A percentile compares a stretch with the other conserved stretches of the same genome.
Evolutionary conservation across 2,797 vertebrate genomes (phyloP).

Genomic region (Tangara arthus): DNA sequence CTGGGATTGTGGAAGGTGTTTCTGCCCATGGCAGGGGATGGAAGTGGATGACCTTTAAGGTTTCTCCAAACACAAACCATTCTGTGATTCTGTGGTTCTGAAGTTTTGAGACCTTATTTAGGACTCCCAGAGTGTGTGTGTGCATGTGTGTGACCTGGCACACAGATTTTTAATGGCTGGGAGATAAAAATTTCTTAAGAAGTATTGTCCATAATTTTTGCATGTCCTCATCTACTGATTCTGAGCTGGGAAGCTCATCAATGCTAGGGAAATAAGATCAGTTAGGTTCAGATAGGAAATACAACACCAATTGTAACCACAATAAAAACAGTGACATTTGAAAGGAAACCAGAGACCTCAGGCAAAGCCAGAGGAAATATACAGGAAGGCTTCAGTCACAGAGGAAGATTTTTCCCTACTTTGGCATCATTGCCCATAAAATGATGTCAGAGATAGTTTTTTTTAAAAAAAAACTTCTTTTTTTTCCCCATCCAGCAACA

Average conservation of each 20-base stretch:
- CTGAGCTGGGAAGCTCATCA: background rate
- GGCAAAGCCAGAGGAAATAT: background rate
- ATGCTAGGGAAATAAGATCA: fast-evolving
- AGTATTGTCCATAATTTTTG: background rate
- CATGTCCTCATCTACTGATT: background rate
- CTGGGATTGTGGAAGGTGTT: background rate
- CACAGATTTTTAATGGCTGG: fast-evolving
- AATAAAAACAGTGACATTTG: background rate
- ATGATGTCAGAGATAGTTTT: fast-evolving
- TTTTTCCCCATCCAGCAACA: background rate
- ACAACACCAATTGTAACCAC: background rate
- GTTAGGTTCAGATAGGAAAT: background rate
- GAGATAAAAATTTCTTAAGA: background rate
- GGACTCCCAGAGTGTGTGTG: background rate
- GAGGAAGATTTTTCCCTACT: background rate
- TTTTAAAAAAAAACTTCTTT: fast-evolving
- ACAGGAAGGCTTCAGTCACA: background rate
- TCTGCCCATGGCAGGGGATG: background rate
- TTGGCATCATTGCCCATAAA: background rate
- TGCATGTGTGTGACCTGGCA: background rate
- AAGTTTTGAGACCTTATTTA: background rate
- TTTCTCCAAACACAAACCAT: background rate
- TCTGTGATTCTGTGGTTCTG: background rate
- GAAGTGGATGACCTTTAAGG: background rate
- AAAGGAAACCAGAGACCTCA: background rate